phyloP scores from a whole-genome alignment of 2,113 vertebrate genomes.

The Myotis lucifugus region DNA sequence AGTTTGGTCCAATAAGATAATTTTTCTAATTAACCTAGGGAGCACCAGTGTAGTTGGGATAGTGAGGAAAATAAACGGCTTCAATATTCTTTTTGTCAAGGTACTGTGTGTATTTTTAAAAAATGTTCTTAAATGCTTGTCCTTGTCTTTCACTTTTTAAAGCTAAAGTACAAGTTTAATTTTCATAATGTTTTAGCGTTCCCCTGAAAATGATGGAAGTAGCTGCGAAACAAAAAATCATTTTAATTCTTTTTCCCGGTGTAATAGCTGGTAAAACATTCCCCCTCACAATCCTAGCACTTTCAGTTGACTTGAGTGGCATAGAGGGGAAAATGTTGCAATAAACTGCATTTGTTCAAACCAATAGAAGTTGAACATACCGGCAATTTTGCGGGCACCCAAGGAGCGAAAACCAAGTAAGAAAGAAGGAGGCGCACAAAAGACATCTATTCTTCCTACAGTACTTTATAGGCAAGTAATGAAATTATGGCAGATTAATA shows the following conservation, averaged over 20 bases:
- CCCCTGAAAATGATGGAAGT: slow-evolving; percentile 41
- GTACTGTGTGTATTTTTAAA: slow-evolving; percentile 48
- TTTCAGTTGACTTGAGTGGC: slow-evolving; percentile 23
- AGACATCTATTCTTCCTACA: slow-evolving; percentile 91
- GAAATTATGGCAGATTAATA: not conserved
- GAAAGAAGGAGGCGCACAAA: slow-evolving; percentile 95
- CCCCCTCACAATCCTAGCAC: not conserved
- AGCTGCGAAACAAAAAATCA: slow-evolving; percentile 31
- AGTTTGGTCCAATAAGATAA: slow-evolving; percentile 90
- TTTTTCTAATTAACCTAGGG: slow-evolving; percentile 96
- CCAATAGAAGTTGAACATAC: slow-evolving; percentile 93
- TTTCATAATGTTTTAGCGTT: slow-evolving; percentile 50
- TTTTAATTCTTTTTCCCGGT: slow-evolving; percentile 55
- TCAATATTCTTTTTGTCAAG: slow-evolving; percentile 78
- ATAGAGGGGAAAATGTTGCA: slow-evolving; percentile 52
- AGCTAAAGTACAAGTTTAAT: slow-evolving; percentile 62
- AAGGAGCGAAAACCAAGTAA: slow-evolving; percentile 98
- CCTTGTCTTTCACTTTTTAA: slow-evolving; percentile 60
- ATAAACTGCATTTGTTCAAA: slow-evolving; percentile 80
- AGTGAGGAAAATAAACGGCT: slow-evolving; percentile 81
- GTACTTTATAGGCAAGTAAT: slow-evolving; percentile 95
- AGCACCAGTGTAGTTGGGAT: slow-evolving; percentile 84
- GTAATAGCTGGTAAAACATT: slow-evolving; percentile 62
- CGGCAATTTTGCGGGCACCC: slow-evolving; percentile 93
- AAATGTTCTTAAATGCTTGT: slow-evolving; percentile 54